These are phyloP conservation scores for Elegia similella DNA, from an alignment of 2,888 invertebrate species.

Conservation along the genomic window DNA sequence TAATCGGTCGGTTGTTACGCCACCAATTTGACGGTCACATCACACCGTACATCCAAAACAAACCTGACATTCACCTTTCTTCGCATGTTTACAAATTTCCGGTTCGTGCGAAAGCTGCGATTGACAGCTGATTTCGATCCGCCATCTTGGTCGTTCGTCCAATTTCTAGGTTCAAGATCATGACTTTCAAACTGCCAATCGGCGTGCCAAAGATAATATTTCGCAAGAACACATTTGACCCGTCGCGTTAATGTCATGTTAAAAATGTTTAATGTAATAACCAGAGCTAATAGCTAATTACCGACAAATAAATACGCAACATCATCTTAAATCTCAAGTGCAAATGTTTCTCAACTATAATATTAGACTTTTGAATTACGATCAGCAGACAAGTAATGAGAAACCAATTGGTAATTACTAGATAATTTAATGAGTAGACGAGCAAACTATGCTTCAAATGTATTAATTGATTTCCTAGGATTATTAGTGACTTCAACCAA, in stretches of 20 bases:
- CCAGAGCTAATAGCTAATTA: slow-evolving; percentile 3
- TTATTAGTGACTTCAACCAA: too few species aligned
- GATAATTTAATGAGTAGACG: not conserved
- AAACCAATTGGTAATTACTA: not conserved
- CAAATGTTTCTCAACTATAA: not conserved
- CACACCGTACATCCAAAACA: slow-evolving; percentile 41
- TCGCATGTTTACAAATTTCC: slow-evolving; percentile 57
- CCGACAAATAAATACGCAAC: not conserved
- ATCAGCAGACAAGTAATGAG: not conserved
- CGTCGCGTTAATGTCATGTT: slow-evolving; percentile 1
- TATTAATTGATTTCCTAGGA: not conserved
- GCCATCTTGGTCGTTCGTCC: slow-evolving; percentile 28
- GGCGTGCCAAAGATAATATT: slow-evolving; percentile 10
- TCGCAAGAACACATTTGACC: slow-evolving; percentile 6
- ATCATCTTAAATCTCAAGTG: not conserved
- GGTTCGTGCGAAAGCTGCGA: slow-evolving; percentile 64
- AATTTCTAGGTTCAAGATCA: slow-evolving; percentile 60
- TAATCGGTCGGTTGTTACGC: slow-evolving; percentile 35
- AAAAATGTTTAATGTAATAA: not conserved
- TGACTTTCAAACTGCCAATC: slow-evolving; percentile 48
- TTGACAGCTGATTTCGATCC: slow-evolving; percentile 46
- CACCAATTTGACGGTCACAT: slow-evolving; percentile 29
- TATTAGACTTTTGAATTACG: slow-evolving; percentile 1
- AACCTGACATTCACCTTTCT: slow-evolving; percentile 75
- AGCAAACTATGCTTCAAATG: not conserved